Evolutionary conservation across 2,888 invertebrate genomes (phyloP).

Genomic region (Elysia crispata): DNA sequence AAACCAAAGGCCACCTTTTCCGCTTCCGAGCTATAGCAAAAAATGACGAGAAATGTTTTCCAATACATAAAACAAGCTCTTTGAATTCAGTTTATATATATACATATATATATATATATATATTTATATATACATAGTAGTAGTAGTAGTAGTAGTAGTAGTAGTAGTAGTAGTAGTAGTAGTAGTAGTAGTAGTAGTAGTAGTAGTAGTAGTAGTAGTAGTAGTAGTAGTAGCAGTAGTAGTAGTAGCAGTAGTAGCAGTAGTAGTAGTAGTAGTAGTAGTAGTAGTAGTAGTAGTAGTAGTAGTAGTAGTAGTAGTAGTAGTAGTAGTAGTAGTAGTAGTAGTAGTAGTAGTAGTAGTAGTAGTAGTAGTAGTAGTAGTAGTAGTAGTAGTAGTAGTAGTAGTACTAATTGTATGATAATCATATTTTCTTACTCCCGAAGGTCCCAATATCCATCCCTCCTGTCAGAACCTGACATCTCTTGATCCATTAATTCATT

Average conservation of each 20-base stretch:
- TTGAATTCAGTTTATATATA: no score
- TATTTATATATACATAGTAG: no score
- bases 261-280: slow-evolving; percentile 4
- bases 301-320: slow-evolving; percentile 15
- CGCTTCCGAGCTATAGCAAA: no score
- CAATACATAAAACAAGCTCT: no score
- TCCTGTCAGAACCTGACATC: no score
- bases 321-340: slow-evolving; percentile 25
- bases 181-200: slow-evolving; percentile 9
- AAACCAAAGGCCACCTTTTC: no score
- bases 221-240: slow-evolving; percentile 9
- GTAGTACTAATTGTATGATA: no score
- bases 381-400: slow-evolving; percentile 33
- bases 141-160: no score
- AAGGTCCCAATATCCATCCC: no score
- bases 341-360: slow-evolving; percentile 33
- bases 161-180: neutral
- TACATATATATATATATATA: neutral
- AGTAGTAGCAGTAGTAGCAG: slow-evolving; percentile 1
- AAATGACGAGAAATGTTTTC: no score
- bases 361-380: slow-evolving; percentile 25
- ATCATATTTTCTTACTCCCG: no score
- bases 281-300: neutral
- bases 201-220: slow-evolving; percentile 9
- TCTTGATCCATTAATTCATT: no score